Evolutionary conservation across 2,797 vertebrate genomes (phyloP).

Genomic region (Crenuchus spilurus): DNA sequence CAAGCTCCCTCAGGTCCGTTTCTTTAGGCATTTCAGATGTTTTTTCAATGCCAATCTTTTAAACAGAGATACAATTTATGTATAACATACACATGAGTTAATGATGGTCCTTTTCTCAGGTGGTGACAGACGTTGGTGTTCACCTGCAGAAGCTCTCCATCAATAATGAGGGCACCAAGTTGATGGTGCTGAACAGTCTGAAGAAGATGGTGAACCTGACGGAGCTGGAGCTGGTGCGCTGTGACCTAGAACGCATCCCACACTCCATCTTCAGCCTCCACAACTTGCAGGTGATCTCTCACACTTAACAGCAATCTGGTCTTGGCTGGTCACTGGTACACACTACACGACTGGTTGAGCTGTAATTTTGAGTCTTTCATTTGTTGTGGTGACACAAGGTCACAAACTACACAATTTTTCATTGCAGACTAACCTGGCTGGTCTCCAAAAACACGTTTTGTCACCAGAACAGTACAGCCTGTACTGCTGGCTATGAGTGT

Average conservation of each 20-base stretch:
- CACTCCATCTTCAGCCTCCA: constrained; percentile 89
- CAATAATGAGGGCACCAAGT: constrained; percentile 97
- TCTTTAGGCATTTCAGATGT: too few relatives aligned
- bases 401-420: too few relatives aligned
- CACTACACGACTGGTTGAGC: too few relatives aligned
- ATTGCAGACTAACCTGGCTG: too few relatives aligned
- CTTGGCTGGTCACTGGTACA: background rate
- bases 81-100: background rate
- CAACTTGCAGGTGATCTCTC: constrained; percentile 69
- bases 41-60: too few relatives aligned
- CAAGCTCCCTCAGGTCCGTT: constrained; percentile 90
- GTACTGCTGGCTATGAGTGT: too few relatives aligned
- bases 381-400: too few relatives aligned
- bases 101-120: constrained; percentile 55
- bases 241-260: constrained; percentile 94
- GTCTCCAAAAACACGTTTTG: too few relatives aligned
- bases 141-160: constrained; percentile 97
- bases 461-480: too few relatives aligned
- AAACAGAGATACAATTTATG: too few relatives aligned
- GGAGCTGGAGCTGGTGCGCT: constrained; percentile 93
- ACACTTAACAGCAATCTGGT: background rate
- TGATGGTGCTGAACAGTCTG: constrained; percentile 98
- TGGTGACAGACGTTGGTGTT: constrained; percentile 93
- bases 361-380: too few relatives aligned
- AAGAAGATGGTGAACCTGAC: constrained; percentile 99